A percentile compares a stretch with the other conserved stretches of the same genome.
phyloP scores from a whole-genome alignment of 2,113 vertebrate genomes.

The Cyanoramphus novaezelandiae region DNA sequence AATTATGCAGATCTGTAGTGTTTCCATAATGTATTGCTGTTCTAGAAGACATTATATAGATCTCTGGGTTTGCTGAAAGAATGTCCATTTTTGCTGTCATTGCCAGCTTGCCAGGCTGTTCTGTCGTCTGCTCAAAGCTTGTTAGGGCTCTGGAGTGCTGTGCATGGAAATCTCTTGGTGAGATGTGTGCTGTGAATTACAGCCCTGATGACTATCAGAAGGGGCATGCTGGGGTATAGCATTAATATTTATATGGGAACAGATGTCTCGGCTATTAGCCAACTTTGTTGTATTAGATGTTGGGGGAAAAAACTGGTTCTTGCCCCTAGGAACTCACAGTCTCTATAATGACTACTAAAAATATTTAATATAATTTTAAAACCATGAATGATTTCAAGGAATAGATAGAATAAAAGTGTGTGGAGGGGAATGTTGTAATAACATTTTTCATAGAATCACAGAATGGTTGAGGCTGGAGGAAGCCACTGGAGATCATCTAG shows the following conservation, averaged over 20 bases:
- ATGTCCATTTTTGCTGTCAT: neutral
- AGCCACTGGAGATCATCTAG: neutral
- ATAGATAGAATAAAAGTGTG: neutral
- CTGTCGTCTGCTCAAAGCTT: constrained; percentile 17
- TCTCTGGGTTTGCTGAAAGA: constrained; percentile 15
- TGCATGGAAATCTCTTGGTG: neutral
- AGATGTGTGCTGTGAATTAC: neutral
- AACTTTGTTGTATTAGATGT: neutral
- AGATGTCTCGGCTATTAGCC: neutral
- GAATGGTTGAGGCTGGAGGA: neutral
- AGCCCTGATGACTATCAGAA: neutral
- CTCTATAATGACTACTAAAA: neutral
- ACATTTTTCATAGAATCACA: neutral
- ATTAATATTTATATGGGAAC: neutral
- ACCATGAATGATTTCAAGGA: neutral
- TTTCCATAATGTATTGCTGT: neutral
- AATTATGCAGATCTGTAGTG: constrained; percentile 7
- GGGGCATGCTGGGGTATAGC: constrained; percentile 2
- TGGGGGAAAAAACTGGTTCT: neutral
- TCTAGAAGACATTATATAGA: neutral
- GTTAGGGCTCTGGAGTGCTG: constrained; percentile 3
- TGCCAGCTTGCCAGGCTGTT: constrained; percentile 8
- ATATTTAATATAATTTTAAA: neutral
- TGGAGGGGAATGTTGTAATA: neutral
- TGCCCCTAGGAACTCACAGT: neutral